phyloP scores from a whole-genome alignment of 2,797 vertebrate genomes.

The Phaenicophaeus curvirostris region DNA sequence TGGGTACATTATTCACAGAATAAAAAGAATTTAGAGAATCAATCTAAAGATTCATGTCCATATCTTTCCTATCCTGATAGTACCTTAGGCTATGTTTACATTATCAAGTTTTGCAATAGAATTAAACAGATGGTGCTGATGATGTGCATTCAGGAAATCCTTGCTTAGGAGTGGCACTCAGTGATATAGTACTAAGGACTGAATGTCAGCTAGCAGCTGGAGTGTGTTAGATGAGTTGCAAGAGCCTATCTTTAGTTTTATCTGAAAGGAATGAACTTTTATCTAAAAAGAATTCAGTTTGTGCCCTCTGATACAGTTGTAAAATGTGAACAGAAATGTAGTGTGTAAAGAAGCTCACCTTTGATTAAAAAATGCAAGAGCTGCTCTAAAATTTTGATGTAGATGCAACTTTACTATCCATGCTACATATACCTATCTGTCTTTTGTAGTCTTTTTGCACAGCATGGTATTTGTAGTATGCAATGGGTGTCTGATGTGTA shows the following conservation, averaged over 20 bases:
- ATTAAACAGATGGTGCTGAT: not conserved
- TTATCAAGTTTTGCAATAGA: not conserved
- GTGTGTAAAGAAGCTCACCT: not conserved
- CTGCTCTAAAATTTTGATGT: not conserved
- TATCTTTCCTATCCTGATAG: not conserved
- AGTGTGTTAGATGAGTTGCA: not conserved
- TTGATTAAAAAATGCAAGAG: not conserved
- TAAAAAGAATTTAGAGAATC: not conserved
- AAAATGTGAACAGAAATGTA: not conserved
- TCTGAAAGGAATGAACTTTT: not conserved
- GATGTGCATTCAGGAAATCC: not conserved
- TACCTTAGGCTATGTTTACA: not conserved
- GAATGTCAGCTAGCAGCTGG: not conserved
- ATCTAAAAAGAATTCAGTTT: not conserved
- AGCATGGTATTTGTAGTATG: not conserved
- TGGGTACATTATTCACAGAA: not conserved
- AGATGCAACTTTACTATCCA: not conserved
- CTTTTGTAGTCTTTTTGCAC: not conserved
- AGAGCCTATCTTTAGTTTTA: not conserved
- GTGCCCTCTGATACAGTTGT: not conserved
- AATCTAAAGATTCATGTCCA: not conserved
- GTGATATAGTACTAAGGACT: not conserved
- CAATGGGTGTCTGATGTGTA: not conserved
- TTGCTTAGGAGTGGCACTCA: not conserved
- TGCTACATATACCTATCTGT: not conserved